phyloP scores from a whole-genome alignment of 2,888 invertebrate genomes.

The Amphipyra tragopoginis region DNA sequence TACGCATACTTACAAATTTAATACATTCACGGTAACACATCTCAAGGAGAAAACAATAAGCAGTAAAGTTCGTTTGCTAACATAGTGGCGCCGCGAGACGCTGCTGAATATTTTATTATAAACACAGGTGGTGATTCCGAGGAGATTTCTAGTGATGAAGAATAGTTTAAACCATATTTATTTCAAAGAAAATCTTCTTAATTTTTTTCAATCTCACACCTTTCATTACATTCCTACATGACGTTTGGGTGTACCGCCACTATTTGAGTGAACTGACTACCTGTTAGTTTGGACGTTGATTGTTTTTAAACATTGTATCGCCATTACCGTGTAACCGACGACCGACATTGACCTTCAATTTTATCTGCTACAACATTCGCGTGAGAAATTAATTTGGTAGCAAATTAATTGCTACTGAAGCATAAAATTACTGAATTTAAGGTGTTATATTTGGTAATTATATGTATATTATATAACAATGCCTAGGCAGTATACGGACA shows the following conservation, averaged over 20 bases:
- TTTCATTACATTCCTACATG: too few relatives aligned
- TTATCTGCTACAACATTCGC: constrained; percentile 59
- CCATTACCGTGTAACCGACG: constrained; percentile 53
- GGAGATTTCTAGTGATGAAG: too few relatives aligned
- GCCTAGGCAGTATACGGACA: not conserved
- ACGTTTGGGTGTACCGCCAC: too few relatives aligned
- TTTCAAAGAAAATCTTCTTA: too few relatives aligned
- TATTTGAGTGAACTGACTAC: too few relatives aligned
- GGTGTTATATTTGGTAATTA: constrained; percentile 6
- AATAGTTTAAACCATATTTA: too few relatives aligned
- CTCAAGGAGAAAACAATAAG: constrained; percentile 50
- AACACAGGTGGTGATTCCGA: too few relatives aligned
- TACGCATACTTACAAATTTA: constrained; percentile 1
- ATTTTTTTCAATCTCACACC: too few relatives aligned
- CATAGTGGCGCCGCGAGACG: too few relatives aligned
- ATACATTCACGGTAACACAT: constrained; percentile 11
- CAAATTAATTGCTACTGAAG: constrained; percentile 25
- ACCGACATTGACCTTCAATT: constrained; percentile 72
- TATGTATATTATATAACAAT: constrained; percentile 11
- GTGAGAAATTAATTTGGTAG: constrained; percentile 67
- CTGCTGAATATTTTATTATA: too few relatives aligned
- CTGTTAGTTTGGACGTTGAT: constrained; percentile 60
- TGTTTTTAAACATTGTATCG: constrained; percentile 55
- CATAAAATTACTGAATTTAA: constrained; percentile 27
- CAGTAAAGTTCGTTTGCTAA: not conserved